These are phyloP conservation scores for Laspeyria flexula DNA, from an alignment of 2,888 invertebrate genomes.

Conservation along the genomic window DNA sequence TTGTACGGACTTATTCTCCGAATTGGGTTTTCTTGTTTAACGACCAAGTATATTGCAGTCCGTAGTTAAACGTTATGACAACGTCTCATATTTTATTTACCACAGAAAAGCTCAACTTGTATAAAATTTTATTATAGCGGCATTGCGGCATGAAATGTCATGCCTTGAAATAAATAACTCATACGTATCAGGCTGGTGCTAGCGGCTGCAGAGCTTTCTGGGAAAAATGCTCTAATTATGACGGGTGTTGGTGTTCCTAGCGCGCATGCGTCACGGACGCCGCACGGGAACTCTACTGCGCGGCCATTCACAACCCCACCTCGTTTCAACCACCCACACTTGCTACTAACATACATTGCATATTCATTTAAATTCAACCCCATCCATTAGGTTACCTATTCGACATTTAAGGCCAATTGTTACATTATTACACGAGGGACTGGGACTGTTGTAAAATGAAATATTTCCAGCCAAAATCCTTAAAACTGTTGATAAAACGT, in stretches of 20 bases:
- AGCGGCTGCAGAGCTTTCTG: conserved; percentile 49
- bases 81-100: conserved; percentile 25
- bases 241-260: conserved; percentile 38
- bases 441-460: neutral
- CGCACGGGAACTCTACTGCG: conserved; percentile 31
- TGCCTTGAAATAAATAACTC: conserved; percentile 50
- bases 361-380: conserved; percentile 57
- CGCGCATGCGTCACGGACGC: conserved; percentile 53
- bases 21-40: conserved; percentile 11
- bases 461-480: neutral
- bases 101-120: conserved; percentile 15
- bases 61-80: conserved; percentile 11
- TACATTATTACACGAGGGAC: neutral
- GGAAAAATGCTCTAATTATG: conserved; percentile 61
- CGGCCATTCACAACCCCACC: conserved; percentile 60
- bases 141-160: conserved; percentile 54
- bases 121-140: conserved; percentile 38
- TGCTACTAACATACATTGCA: conserved; percentile 53
- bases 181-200: conserved; percentile 35
- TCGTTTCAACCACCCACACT: conserved; percentile 41
- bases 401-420: conserved; percentile 18
- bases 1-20: neutral
- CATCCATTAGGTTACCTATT: conserved; percentile 44
- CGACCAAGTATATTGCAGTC: conserved; percentile 15
- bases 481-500: conserved; percentile 4